These are phyloP conservation scores for Caenorhabditis zanzibari DNA, from an alignment of 2,888 invertebrate genomes.

Conservation along the genomic window DNA sequence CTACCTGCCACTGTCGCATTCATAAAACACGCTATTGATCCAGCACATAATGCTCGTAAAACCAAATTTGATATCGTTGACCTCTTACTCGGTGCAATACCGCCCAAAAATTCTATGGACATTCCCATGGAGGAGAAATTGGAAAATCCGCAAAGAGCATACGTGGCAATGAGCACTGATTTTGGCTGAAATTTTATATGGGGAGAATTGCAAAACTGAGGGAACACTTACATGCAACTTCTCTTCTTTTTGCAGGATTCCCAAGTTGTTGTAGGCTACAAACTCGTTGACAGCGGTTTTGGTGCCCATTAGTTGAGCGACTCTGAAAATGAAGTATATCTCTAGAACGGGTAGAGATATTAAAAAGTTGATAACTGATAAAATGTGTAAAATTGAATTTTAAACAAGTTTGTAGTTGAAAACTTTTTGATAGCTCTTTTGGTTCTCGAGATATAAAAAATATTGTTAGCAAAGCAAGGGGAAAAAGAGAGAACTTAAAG, in stretches of 20 bases:
- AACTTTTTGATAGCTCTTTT: neutral
- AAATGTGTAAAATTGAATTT: neutral
- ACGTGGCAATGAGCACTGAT: slow-evolving; percentile 83
- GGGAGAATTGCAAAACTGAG: neutral
- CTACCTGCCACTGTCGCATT: slow-evolving; percentile 84
- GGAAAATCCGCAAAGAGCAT: slow-evolving; percentile 85
- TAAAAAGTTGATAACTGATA: neutral
- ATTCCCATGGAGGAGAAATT: slow-evolving; percentile 85
- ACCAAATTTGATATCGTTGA: slow-evolving; percentile 83
- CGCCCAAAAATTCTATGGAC: slow-evolving; percentile 84
- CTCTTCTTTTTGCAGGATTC: slow-evolving; percentile 71
- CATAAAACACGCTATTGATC: slow-evolving; percentile 84
- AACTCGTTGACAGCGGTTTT: slow-evolving; percentile 83
- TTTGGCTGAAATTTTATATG: slow-evolving; percentile 65
- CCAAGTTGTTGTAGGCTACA: slow-evolving; percentile 83
- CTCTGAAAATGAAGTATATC: slow-evolving; percentile 45
- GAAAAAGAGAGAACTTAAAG: too few species aligned
- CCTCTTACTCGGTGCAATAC: slow-evolving; percentile 80
- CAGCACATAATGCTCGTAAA: slow-evolving; percentile 84
- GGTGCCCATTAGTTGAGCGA: slow-evolving; percentile 83
- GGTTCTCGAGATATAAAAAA: neutral
- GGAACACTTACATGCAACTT: slow-evolving; percentile 65
- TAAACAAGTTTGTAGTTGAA: neutral
- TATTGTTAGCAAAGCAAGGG: too few species aligned
- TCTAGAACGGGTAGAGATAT: neutral